Base-by-base conservation (phyloP, 2,113 vertebrate species). In the Aspidoscelis tigris region DNA sequence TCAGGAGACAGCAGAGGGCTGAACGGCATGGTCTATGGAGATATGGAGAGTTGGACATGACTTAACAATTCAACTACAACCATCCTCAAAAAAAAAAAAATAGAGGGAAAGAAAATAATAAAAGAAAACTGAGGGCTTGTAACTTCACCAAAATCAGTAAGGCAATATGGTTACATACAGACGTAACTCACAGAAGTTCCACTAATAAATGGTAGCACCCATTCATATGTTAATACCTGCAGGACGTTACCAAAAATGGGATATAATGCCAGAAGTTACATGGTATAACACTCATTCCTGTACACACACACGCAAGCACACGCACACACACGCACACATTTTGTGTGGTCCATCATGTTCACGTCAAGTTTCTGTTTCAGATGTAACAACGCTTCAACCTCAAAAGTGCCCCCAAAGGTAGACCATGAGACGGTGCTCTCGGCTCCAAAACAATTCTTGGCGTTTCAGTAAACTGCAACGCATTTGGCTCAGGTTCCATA, bases 261-360 rank as follows among this genome's bases (percentile, higher is more conserved):
- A n/a, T 61, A 71, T 24, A 55, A 18, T 18, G 58, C 14, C 58
- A 18, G 58, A 61, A 61, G 58, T 50, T n/a, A 2, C 24, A 44
- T 50, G 33, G 2, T 53, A 14, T 26, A 74, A 39, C 84, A 83
- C 41, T 78, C 11, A 87, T 87, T 78, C 83, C 81, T 89, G 74
- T 66, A 12, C 55, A 12, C 55, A 58, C 14, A 16, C 55, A 12
- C 55, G 10, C 55, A 58, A 7, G 14, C 55, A 58, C 55, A 58
- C 58, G 18, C 58, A 61, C 58, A 18, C 68, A 33, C 68, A 39
- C n/a, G 5, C n/a, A 91, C 89, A 90, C 24, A 5, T 43, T 84
- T 85, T 76, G 69, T 79, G 26, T 86, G 83, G 78, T 41, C 89
- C 77, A 87, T 21, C 81, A 73, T 73, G 86, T 24, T 78, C 80